Percentiles rank a stretch among this genome's conserved stretches.
phyloP scores from a whole-genome alignment of 1,140 invertebrate genomes.

The Dendrolimus kikuchii region DNA sequence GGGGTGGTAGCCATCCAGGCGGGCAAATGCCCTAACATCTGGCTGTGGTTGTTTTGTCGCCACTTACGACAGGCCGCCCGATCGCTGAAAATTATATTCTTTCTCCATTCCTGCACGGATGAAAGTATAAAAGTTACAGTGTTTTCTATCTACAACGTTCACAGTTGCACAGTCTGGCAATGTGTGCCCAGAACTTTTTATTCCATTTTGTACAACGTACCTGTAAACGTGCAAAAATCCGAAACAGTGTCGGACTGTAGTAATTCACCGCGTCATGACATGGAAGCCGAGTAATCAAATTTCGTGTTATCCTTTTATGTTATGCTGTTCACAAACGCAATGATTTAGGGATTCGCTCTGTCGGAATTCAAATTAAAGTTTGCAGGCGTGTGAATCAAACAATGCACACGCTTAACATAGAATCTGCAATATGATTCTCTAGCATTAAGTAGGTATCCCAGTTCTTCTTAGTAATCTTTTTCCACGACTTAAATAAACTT shows the following conservation, averaged over 20 bases:
- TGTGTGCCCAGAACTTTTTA: constrained; percentile 45
- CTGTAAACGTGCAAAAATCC: constrained; percentile 36
- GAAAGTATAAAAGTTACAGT: no score
- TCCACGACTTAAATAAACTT: no score
- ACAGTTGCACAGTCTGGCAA: constrained; percentile 23
- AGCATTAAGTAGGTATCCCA: no score
- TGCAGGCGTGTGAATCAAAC: not conserved
- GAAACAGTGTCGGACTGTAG: constrained; percentile 22
- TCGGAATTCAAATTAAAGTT: constrained; percentile 18
- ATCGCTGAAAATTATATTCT: no score
- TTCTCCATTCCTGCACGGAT: no score
- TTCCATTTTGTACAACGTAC: constrained; percentile 40
- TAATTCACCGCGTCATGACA: constrained; percentile 56
- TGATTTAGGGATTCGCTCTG: constrained; percentile 39
- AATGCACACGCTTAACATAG: no score
- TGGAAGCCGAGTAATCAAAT: constrained; percentile 59
- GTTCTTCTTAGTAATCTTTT: no score
- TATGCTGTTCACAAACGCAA: constrained; percentile 36
- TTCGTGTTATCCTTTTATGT: constrained; percentile 49
- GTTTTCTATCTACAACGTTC: constrained; percentile 21
- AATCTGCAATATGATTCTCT: no score
- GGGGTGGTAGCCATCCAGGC: no score
- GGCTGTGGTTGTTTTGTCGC: no score
- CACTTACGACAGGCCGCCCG: no score
- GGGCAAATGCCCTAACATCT: no score